These are phyloP conservation scores for Poecilus cupreus DNA, from an alignment of 2,888 invertebrate genomes.

Conservation along the genomic window DNA sequence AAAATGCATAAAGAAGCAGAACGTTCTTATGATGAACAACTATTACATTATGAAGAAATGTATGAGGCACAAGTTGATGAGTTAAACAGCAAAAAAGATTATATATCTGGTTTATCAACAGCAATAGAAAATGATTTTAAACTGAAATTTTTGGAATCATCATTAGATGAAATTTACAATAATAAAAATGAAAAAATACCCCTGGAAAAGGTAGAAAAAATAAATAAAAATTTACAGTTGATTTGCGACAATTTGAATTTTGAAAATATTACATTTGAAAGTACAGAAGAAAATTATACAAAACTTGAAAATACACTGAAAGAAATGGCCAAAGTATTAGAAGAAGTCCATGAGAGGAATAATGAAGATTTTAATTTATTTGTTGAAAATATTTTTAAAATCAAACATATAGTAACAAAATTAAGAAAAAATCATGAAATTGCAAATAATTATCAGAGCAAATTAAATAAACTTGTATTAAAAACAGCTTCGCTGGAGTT, in stretches of 20 bases:
- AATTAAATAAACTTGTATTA: constrained; percentile 45
- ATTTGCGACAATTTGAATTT: constrained; percentile 45
- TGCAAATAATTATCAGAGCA: constrained; percentile 39
- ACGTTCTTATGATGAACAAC: constrained; percentile 1
- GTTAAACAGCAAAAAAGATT: not conserved
- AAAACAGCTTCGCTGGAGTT: constrained; percentile 42
- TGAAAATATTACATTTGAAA: constrained; percentile 33
- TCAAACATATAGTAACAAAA: constrained; percentile 38
- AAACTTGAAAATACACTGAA: constrained; percentile 14
- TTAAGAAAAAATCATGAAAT: constrained; percentile 21
- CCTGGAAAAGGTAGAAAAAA: constrained; percentile 15
- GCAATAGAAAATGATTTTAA: constrained; percentile 3
- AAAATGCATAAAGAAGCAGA: constrained; percentile 2
- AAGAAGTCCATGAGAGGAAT: constrained; percentile 38
- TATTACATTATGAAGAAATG: constrained; percentile 44
- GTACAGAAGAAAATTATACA: constrained; percentile 25
- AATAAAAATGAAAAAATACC: not conserved
- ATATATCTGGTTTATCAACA: constrained; percentile 11
- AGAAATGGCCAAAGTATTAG: not conserved
- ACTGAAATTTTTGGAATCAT: constrained; percentile 39
- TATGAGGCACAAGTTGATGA: constrained; percentile 7
- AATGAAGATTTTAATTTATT: constrained; percentile 27
- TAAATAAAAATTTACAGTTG: constrained; percentile 21
- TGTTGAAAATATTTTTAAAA: constrained; percentile 51
- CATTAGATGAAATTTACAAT: not conserved